Percentiles rank a stretch among this genome's conserved stretches.
Evolutionary conservation across 1,140 invertebrate genomes (phyloP).

Genomic region (Apis dorsata): DNA sequence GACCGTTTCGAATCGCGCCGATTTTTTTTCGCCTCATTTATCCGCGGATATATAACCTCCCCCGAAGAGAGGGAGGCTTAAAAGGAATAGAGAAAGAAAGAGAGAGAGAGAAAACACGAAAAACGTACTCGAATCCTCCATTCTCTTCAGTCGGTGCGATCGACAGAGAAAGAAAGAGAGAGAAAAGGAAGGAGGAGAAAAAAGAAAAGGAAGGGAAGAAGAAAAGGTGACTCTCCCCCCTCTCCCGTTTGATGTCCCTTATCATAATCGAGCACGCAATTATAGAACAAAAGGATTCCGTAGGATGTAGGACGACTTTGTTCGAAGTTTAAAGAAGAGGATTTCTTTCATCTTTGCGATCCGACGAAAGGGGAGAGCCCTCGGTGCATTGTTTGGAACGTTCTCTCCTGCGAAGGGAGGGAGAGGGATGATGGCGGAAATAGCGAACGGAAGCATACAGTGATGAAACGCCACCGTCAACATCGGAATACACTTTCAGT

Average conservation of each 20-base stretch:
- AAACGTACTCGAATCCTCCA: background rate
- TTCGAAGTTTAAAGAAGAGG: constrained; percentile 44
- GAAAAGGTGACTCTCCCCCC: background rate
- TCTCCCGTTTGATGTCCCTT: constrained; percentile 49
- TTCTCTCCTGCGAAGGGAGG: background rate
- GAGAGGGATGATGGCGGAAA: background rate
- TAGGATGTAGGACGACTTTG: constrained; percentile 35
- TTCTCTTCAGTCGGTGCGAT: background rate
- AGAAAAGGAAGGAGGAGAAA: background rate
- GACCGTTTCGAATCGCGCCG: constrained; percentile 1
- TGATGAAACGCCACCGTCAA: constrained; percentile 8
- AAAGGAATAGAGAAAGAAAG: background rate
- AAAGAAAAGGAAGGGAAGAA: too few species aligned
- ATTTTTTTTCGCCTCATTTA: constrained; percentile 26
- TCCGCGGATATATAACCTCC: background rate
- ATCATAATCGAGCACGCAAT: constrained; percentile 54
- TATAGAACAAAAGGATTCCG: constrained; percentile 53
- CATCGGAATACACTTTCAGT: constrained; percentile 21
- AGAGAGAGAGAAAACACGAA: background rate
- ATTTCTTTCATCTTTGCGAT: constrained; percentile 54
- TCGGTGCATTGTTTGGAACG: constrained; percentile 53
- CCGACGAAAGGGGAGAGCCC: background rate
- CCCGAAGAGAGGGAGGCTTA: background rate
- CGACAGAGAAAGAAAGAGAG: too few species aligned
- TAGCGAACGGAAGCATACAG: constrained; percentile 27